phyloP scores from a whole-genome alignment of 2,113 vertebrate species.

The Alaudala cheleensis region DNA sequence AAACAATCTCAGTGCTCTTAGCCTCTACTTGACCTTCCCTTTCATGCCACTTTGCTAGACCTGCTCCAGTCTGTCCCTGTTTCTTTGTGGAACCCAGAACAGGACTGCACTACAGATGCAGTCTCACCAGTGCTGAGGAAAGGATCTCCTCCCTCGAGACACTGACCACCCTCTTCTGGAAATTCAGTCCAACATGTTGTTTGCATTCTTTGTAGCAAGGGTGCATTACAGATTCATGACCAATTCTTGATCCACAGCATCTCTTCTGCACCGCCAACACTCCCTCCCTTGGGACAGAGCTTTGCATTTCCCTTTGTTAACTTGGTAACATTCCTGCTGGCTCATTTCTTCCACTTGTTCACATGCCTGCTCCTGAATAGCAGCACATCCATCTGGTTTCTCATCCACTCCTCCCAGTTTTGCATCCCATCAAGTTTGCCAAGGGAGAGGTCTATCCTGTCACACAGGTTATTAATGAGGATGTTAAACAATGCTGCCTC shows the following conservation, averaged over 20 bases:
- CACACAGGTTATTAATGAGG: not conserved
- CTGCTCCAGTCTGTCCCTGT: not conserved
- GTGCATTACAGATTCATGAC: not conserved
- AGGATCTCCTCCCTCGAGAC: not conserved
- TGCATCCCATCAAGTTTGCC: not conserved
- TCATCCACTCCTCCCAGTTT: not conserved
- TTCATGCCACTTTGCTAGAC: not conserved
- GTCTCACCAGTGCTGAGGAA: not conserved
- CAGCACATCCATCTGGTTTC: not conserved
- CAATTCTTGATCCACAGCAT: not conserved
- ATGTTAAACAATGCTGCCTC: not conserved
- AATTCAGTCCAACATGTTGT: not conserved
- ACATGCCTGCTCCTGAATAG: accelerated
- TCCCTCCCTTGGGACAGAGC: not conserved
- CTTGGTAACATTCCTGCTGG: not conserved
- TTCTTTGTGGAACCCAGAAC: not conserved
- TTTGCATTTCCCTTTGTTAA: not conserved
- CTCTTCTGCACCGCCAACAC: not conserved
- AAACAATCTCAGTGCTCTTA: not conserved
- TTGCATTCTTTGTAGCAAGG: not conserved
- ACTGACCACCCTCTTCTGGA: not conserved
- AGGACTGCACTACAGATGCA: not conserved
- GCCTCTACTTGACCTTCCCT: not conserved
- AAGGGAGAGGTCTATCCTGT: not conserved
- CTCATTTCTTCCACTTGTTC: not conserved